These are phyloP conservation scores for Apis laboriosa DNA, from an alignment of 1,140 invertebrate genomes.

Conservation along the genomic window DNA sequence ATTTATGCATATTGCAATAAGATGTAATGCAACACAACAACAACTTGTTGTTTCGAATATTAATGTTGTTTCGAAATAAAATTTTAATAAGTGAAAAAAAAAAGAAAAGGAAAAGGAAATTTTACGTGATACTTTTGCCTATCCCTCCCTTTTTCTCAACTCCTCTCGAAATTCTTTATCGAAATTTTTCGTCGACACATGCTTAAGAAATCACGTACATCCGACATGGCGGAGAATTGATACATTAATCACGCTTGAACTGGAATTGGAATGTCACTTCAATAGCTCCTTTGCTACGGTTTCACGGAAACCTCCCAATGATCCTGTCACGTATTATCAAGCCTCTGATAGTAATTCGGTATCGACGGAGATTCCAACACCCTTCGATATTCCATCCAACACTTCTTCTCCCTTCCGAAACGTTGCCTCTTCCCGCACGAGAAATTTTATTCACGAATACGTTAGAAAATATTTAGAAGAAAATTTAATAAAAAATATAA, in stretches of 20 bases:
- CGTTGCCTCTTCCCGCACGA: not conserved
- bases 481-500: too few relatives aligned
- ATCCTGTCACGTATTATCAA: conserved; percentile 28
- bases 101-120: too few relatives aligned
- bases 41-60: too few relatives aligned
- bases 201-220: not conserved
- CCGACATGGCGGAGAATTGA: not conserved
- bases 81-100: too few relatives aligned
- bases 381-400: not conserved
- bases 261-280: conserved; percentile 16
- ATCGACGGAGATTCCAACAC: conserved; percentile 10
- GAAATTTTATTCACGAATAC: not conserved
- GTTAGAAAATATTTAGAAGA: too few relatives aligned
- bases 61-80: too few relatives aligned
- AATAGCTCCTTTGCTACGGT: conserved; percentile 29
- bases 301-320: conserved; percentile 22
- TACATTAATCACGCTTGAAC: conserved; percentile 29
- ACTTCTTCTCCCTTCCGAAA: not conserved
- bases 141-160: too few relatives aligned
- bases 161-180: too few relatives aligned
- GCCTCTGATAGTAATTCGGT: conserved; percentile 5
- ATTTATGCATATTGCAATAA: too few relatives aligned
- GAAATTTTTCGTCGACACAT: not conserved
- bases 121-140: too few relatives aligned
- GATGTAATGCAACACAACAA: too few relatives aligned